Percentiles rank a stretch among this genome's conserved stretches.
Evolutionary conservation across 2,113 vertebrate genomes (phyloP).

Genomic region (Rattus norvegicus): GRCr8 NC_086022.1:70470501-70471000

Average conservation of each 20-base stretch:
- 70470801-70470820: background rate
- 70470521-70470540: background rate
- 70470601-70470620: background rate
- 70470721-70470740: background rate
- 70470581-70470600: no score
- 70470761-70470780: fast-evolving
- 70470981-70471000: background rate
- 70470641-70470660: fast-evolving
- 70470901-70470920: background rate
- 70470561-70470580: fast-evolving
- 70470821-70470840: background rate
- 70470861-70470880: background rate
- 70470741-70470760: no score
- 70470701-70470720: fast-evolving
- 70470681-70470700: background rate
- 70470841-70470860: background rate
- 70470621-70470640: background rate
- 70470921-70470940: background rate
- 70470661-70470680: background rate
- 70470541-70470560: background rate
- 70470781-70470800: background rate
- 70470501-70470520: background rate
- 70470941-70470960: background rate
- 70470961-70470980: background rate
- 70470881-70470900: background rate